Percentiles rank a stretch among this genome's conserved stretches.
These are phyloP conservation scores for Athrips mouffetella DNA, from an alignment of 2,888 invertebrate species.

Conservation along the genomic window DNA sequence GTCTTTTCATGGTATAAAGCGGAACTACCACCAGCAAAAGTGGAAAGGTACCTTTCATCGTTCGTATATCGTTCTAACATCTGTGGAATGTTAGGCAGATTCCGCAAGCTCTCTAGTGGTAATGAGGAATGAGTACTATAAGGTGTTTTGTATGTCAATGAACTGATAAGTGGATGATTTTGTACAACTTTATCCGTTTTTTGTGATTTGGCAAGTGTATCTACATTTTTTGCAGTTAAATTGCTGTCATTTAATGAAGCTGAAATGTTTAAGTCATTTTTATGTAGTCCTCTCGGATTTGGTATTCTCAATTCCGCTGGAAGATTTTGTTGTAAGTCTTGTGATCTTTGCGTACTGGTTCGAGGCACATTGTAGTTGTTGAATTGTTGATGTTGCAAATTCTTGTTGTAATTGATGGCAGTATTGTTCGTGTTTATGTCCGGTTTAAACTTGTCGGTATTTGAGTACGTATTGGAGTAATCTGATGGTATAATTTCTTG, in stretches of 20 bases:
- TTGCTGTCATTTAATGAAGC: constrained; percentile 44
- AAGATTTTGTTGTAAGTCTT: constrained; percentile 56
- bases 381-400: constrained; percentile 54
- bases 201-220: constrained; percentile 49
- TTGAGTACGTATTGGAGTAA: constrained; percentile 57
- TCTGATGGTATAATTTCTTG: constrained; percentile 60
- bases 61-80: constrained; percentile 78
- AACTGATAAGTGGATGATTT: constrained; percentile 55
- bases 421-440: constrained; percentile 42
- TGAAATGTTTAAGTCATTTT: constrained; percentile 46
- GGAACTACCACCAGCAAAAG: constrained; percentile 61
- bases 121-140: constrained; percentile 58
- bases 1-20: constrained; percentile 78
- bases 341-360: constrained; percentile 45
- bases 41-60: constrained; percentile 76
- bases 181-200: constrained; percentile 60
- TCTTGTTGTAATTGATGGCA: constrained; percentile 60
- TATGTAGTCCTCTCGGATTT: constrained; percentile 57
- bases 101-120: constrained; percentile 74
- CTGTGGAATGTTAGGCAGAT: constrained; percentile 78
- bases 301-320: constrained; percentile 64
- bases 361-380: constrained; percentile 53
- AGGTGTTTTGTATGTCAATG: constrained; percentile 63
- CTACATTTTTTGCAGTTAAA: constrained; percentile 47
- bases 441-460: constrained; percentile 53